phyloP scores from a whole-genome alignment of 2,888 invertebrate genomes.

The Drosophila mimica region DNA sequence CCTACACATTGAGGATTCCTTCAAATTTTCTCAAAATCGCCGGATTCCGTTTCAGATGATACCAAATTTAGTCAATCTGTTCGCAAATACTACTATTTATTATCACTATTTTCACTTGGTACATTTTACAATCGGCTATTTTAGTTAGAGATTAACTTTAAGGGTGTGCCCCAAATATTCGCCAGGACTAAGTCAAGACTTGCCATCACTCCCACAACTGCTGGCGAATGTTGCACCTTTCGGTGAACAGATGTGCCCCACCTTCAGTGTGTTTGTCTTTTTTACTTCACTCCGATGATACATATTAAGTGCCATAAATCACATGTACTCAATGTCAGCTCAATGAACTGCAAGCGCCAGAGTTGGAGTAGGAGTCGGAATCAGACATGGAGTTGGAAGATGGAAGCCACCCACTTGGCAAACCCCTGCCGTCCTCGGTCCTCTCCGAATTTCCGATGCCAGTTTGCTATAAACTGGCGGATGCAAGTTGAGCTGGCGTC shows the following conservation, averaged over 20 bases:
- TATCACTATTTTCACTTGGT: not conserved
- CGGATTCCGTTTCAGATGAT: not conserved
- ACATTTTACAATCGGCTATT: not conserved
- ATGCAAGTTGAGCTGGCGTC: slow-evolving; percentile 68
- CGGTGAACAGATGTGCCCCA: slow-evolving; percentile 7
- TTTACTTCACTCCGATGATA: slow-evolving; percentile 1
- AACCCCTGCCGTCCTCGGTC: not conserved
- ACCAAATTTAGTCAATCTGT: not conserved
- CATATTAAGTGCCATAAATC: slow-evolving; percentile 68
- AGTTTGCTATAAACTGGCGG: slow-evolving; percentile 20
- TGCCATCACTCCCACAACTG: not conserved
- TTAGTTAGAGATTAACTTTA: not conserved
- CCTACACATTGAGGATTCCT: not conserved
- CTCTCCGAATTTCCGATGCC: slow-evolving; percentile 12
- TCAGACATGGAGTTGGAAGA: not conserved
- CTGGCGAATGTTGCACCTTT: slow-evolving; percentile 36
- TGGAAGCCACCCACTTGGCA: slow-evolving; percentile 2
- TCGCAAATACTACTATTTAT: not conserved
- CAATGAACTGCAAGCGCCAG: slow-evolving; percentile 73
- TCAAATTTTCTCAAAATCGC: not conserved
- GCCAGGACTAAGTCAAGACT: not conserved
- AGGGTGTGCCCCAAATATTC: not conserved
- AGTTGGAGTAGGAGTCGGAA: not conserved
- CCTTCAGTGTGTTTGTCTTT: not conserved
- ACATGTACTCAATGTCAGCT: slow-evolving; percentile 78